phyloP scores from a whole-genome alignment of 2,888 invertebrate species.

The Ptychoptera contaminata region DNA sequence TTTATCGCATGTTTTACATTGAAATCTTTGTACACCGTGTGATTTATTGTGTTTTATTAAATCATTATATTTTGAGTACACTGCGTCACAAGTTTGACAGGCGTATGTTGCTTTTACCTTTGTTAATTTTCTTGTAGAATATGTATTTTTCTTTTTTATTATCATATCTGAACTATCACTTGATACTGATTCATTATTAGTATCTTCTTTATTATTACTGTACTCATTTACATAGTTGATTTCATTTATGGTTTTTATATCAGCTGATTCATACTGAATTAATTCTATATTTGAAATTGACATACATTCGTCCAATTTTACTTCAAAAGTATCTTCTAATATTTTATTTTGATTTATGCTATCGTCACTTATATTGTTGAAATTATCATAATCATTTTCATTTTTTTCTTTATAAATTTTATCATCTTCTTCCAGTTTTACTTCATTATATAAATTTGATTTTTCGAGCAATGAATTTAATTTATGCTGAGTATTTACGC shows the following conservation, averaged over 20 bases:
- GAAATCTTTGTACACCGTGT: conserved; percentile 9
- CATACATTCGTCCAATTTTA: too few relatives aligned
- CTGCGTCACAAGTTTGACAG: conserved; percentile 9
- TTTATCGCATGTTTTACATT: conserved; percentile 10
- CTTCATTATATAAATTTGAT: not conserved
- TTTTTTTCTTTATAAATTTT: too few relatives aligned
- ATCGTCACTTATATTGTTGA: too few relatives aligned
- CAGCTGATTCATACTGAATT: too few relatives aligned
- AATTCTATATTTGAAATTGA: too few relatives aligned
- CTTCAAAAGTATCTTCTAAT: too few relatives aligned
- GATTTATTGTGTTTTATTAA: conserved; percentile 10
- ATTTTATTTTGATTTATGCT: too few relatives aligned
- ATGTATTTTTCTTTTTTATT: not conserved
- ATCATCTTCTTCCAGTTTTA: not conserved
- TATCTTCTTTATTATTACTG: too few relatives aligned
- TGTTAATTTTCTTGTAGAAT: not conserved
- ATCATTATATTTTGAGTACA: conserved; percentile 5
- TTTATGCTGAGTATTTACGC: conserved; percentile 12
- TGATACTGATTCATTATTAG: not conserved
- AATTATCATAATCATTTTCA: too few relatives aligned
- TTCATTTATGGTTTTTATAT: not conserved
- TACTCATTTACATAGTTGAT: too few relatives aligned
- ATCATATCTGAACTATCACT: not conserved
- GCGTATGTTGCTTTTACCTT: not conserved
- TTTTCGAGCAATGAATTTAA: conserved; percentile 4